Evolutionary conservation across 2,113 vertebrate genomes (phyloP).

Genomic region (Elaphurus davidianus): DNA sequence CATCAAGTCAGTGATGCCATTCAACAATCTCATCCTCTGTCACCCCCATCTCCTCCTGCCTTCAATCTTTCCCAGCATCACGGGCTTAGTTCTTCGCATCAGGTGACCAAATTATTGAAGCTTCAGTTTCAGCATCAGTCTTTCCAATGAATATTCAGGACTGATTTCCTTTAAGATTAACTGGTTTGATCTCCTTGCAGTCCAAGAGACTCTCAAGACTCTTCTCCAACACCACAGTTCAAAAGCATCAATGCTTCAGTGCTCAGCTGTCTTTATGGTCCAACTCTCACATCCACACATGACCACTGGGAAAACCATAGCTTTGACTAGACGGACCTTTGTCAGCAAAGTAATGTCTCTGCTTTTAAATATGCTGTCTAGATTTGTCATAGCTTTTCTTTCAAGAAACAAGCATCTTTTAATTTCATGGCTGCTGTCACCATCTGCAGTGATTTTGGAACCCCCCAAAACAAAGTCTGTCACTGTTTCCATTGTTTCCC

Average conservation of each 20-base stretch:
- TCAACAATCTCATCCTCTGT: not conserved
- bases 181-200: not conserved
- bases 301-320: not conserved
- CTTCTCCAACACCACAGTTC: not conserved
- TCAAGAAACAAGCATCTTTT: not conserved
- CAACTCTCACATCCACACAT: not conserved
- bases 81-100: not conserved
- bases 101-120: not conserved
- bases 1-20: not conserved
- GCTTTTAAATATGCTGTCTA: not conserved
- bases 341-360: not conserved
- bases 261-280: not conserved
- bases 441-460: not conserved
- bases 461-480: not conserved
- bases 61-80: not conserved
- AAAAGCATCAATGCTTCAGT: not conserved
- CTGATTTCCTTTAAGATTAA: not conserved
- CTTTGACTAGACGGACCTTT: not conserved
- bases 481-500: not conserved
- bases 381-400: not conserved
- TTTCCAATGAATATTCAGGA: not conserved
- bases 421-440: not conserved
- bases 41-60: not conserved
- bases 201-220: not conserved
- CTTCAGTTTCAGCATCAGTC: not conserved